Base-by-base conservation (phyloP, 2,888 invertebrate genomes). In the Labia minor region DNA sequence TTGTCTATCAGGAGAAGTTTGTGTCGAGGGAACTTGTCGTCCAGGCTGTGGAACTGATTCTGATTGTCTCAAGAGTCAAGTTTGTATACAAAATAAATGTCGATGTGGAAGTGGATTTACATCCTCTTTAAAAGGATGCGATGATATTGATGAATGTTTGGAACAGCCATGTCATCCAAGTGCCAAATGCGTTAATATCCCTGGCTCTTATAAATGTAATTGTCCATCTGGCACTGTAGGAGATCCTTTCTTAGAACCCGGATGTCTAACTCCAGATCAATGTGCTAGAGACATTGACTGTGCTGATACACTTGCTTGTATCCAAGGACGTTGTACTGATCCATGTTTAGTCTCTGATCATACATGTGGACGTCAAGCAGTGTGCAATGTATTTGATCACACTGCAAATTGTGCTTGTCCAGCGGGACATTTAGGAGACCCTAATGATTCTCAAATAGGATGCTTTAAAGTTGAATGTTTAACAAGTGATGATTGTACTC, bases 391-490 rank as follows among this genome's bases (percentile, higher is more conserved):
- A 0, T 80, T 83, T 19, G 85, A 87, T 70, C 92, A 93, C 73
- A 81, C 78, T 65, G 84, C 90, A 0, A 79, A 84, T 19, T 94
- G 93, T 74, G 81, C 83, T 37, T 94, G 94, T 75, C 88, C 90
- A 49, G 83, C 86, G 68, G 92, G 92, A 19, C 87, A 87, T 75
- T 80, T 93, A 26, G 94, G 94, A 8, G 91, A 92, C 79, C 87
- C 91, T 2, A 82, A 83, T 67, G 90, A 91, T 73, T 80, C 81
- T 66, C 83, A 82, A 65, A 82, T 91, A 65, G 94, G 94, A 37
- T 94, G 93, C 74, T 92, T 91, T 76, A 90, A 89, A 78, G 94
- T 93, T 1, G 93, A 94, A 78, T 95, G 94, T 77, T 80, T 89
- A 1, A 84, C 84, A 62, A 84, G 89, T 74, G 82, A 83, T 49